Percentiles rank a stretch among this genome's conserved stretches.
These are phyloP conservation scores for Accipiter cooperii DNA, from an alignment of 2,113 vertebrate genomes.

Conservation along the genomic window DNA sequence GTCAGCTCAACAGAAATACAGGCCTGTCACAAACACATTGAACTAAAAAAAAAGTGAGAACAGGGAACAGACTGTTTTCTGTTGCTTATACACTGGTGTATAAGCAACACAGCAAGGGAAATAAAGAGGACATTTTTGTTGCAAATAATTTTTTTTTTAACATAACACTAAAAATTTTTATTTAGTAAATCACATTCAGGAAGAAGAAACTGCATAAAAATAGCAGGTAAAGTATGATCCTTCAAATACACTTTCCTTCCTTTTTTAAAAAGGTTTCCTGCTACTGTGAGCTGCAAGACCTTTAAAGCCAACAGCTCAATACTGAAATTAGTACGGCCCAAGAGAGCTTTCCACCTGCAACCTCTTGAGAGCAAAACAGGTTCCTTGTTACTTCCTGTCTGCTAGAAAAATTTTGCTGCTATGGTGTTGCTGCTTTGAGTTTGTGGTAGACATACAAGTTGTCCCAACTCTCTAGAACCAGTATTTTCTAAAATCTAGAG, in stretches of 20 bases:
- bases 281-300: background rate
- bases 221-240: background rate
- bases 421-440: background rate
- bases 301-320: background rate
- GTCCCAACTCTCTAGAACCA: background rate
- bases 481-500: background rate
- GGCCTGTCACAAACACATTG: background rate
- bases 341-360: background rate
- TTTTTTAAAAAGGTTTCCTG: background rate
- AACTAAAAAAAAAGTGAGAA: background rate
- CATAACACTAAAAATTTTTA: background rate
- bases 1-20: background rate
- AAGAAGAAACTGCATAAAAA: background rate
- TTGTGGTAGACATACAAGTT: background rate
- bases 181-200: background rate
- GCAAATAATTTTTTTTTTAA: background rate
- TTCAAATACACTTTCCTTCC: background rate
- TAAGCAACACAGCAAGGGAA: background rate
- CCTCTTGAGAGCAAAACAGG: background rate
- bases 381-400: background rate
- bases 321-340: background rate
- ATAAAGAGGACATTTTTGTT: background rate
- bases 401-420: background rate
- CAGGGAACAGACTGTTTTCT: background rate
- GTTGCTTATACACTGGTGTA: background rate